Evolutionary conservation across 1,140 invertebrate species (phyloP).

Genomic region (Ips nitidus): DNA sequence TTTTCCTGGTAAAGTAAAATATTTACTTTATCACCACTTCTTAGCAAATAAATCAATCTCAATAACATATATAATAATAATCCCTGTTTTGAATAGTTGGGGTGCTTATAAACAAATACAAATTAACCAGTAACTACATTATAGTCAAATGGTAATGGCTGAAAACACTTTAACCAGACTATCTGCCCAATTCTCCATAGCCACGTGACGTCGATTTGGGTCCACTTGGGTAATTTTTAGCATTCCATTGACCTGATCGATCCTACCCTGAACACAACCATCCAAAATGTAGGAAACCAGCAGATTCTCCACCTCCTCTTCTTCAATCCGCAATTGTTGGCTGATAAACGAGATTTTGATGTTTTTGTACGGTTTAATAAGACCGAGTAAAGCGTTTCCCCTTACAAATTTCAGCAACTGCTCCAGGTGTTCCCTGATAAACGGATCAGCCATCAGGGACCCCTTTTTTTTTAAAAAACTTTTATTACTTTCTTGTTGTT

Average conservation of each 20-base stretch:
- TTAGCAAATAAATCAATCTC: no score
- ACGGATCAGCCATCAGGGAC: constrained; percentile 97
- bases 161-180: constrained; percentile 46
- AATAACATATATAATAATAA: no score
- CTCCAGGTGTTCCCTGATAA: constrained; percentile 98
- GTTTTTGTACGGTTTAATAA: constrained; percentile 96
- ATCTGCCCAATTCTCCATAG: constrained; percentile 91
- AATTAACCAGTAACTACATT: no score
- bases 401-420: constrained; percentile 94
- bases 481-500: background rate
- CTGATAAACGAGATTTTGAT: constrained; percentile 97
- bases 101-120: no score
- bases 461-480: constrained; percentile 46
- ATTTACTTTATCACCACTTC: no score
- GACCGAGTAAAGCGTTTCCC: constrained; percentile 92
- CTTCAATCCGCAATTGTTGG: constrained; percentile 93
- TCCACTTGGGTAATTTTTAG: constrained; percentile 81
- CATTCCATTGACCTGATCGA: constrained; percentile 94
- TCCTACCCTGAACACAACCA: constrained; percentile 85
- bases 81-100: no score
- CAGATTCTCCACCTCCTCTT: constrained; percentile 91
- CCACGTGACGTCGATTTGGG: constrained; percentile 79
- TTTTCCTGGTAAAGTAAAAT: no score
- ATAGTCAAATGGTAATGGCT: background rate
- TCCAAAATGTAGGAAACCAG: constrained; percentile 70